Evolutionary conservation across 2,888 invertebrate species (phyloP), one percentile per base, ranked within the genome.

Genomic region (Eulithis testata): DNA sequence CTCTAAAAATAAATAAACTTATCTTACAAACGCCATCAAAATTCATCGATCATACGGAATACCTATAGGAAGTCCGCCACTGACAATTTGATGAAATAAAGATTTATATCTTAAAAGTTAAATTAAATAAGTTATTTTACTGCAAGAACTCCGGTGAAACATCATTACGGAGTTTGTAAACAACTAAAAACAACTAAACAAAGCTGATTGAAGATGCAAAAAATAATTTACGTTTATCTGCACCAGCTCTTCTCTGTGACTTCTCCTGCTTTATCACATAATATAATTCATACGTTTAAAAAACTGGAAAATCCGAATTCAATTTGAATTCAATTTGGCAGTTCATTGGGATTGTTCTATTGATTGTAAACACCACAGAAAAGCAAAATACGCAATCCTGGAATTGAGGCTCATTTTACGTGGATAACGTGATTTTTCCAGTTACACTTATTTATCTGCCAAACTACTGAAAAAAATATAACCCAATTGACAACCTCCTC

Each of bases 101-200:
- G 75, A 74, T 84, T 78, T 77, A 55, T 76, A 76, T 69, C 68
- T 49, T 8, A 57, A 66, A 84, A 84, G 79, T 84, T 84, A 77
- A 79, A 84, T 84, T 79, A 80, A 80, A 79, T 76, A 82, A 84
- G 75, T 84, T 83, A 78, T 84, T 81, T 69, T 69, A 70, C 66
- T 72, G 53, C 67, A 64, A 66, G 61, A 71, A 73, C 62, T 70
- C 65, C 66, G 45, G 54, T 61, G 66, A 61, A 71, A 74, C 72
- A 75, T 73, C 66, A 75, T 74, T 74, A 74, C 54, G 63, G 67
- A 72, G 65, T 72, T 76, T 61, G 68, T 58, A 69, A 74, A 76
- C 75, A 78, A 79, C 31, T 31, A 31, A 31, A 69, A 74, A 76
- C 75, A 78, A 73, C 66, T 58, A 70, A 75, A 77, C 75, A 78